phyloP scores from a whole-genome alignment of 1,140 invertebrate species.

The Neodiprion fabricii region DNA sequence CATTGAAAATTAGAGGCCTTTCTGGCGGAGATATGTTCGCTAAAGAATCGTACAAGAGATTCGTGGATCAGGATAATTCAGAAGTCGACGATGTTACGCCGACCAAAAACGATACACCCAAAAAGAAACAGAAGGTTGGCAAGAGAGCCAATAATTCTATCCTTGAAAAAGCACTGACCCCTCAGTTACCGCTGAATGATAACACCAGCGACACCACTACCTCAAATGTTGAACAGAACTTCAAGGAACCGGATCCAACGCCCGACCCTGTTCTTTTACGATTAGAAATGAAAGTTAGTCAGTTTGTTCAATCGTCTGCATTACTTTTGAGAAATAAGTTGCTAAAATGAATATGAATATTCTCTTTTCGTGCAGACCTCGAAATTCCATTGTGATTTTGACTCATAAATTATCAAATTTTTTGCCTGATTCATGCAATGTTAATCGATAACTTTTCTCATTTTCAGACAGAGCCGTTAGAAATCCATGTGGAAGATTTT shows the following conservation, averaged over 20 bases:
- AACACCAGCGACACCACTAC: constrained; percentile 22
- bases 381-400: neutral
- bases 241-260: constrained; percentile 41
- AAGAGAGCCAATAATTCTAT: constrained; percentile 45
- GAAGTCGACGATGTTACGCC: constrained; percentile 31
- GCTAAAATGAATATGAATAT: too few relatives aligned
- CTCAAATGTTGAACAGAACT: constrained; percentile 41
- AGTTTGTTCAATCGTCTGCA: constrained; percentile 6
- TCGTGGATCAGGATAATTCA: constrained; percentile 43
- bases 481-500: constrained; percentile 42
- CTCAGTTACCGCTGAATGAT: constrained; percentile 41
- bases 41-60: constrained; percentile 51
- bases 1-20: constrained; percentile 68
- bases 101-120: constrained; percentile 37
- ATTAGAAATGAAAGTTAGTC: constrained; percentile 54
- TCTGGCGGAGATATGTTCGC: constrained; percentile 61
- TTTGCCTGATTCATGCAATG: constrained; percentile 3
- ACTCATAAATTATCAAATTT: constrained; percentile 7
- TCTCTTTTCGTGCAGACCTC: too few relatives aligned
- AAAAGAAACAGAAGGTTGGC: constrained; percentile 47
- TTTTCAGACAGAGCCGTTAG: constrained; percentile 51
- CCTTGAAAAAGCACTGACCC: constrained; percentile 47
- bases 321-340: constrained; percentile 5
- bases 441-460: constrained; percentile 15
- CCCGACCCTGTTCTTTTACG: constrained; percentile 46